Conservation (phyloP, 2,888 invertebrate species). For the Noctua janthina region DNA sequence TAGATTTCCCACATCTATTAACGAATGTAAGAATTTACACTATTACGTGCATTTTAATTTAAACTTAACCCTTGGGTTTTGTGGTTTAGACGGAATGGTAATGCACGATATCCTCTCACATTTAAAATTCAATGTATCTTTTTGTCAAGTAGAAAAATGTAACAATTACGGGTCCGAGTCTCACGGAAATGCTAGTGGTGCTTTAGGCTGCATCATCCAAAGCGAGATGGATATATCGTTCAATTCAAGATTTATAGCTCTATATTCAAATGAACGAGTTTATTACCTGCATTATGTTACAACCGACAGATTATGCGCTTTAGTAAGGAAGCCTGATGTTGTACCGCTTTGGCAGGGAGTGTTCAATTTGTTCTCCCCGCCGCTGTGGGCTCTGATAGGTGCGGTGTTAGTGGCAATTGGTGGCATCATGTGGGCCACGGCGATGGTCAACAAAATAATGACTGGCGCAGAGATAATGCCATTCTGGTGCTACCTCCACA, state of each 20-base stretch:
- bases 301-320: constrained; percentile 72
- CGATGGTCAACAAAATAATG: constrained; percentile 51
- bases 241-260: constrained; percentile 77
- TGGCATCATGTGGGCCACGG: constrained; percentile 68
- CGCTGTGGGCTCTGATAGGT: constrained; percentile 56
- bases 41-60: constrained; percentile 65
- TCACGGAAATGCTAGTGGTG: constrained; percentile 66
- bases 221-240: constrained; percentile 76
- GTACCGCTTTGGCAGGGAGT: constrained; percentile 76
- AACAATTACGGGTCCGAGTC: constrained; percentile 69
- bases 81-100: constrained; percentile 77
- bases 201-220: constrained; percentile 71
- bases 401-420: constrained; percentile 58
- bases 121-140: constrained; percentile 71
- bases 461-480: constrained; percentile 26
- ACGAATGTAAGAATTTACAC: constrained; percentile 67
- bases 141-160: constrained; percentile 57
- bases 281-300: constrained; percentile 70
- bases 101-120: constrained; percentile 73
- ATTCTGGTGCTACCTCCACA: constrained; percentile 61
- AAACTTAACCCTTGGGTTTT: constrained; percentile 66
- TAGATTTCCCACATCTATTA: constrained; percentile 77
- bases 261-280: constrained; percentile 64
- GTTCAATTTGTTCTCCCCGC: constrained; percentile 49
- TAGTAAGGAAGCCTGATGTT: constrained; percentile 67